Percentiles rank a stretch among this genome's conserved stretches.
These are phyloP conservation scores for Copidosoma floridanum DNA, from an alignment of 1,140 invertebrate species.

Conservation along the genomic window DNA sequence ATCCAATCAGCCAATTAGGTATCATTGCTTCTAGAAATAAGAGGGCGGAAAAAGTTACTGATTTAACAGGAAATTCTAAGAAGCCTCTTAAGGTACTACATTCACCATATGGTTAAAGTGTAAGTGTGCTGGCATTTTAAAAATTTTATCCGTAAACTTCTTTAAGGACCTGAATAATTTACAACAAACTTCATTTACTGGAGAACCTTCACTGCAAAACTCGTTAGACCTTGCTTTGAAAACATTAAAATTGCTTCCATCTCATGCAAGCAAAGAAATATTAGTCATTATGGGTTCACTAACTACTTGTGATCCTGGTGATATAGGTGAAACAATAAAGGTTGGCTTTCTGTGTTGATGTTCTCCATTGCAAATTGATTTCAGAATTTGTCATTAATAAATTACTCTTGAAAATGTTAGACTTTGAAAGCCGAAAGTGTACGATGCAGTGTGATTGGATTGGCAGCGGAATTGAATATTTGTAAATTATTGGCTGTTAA, in stretches of 20 bases:
- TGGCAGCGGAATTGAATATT: constrained; percentile 92
- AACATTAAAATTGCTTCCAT: constrained; percentile 84
- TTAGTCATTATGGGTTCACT: constrained; percentile 89
- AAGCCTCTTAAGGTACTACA: constrained; percentile 77
- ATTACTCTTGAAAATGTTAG: constrained; percentile 49
- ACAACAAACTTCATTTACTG: constrained; percentile 63
- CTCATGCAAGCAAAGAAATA: constrained; percentile 90
- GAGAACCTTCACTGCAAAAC: constrained; percentile 95
- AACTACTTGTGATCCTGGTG: constrained; percentile 94
- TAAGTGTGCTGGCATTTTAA: background rate
- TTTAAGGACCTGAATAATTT: constrained; percentile 52
- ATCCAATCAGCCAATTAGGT: constrained; percentile 96
- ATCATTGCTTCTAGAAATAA: constrained; percentile 91
- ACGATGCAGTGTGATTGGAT: constrained; percentile 89
- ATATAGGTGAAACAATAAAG: constrained; percentile 85
- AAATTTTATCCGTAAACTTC: too few species aligned
- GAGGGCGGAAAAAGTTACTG: constrained; percentile 87
- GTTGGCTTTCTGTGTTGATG: constrained; percentile 50
- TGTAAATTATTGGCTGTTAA: constrained; percentile 80
- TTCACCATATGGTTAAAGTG: too few species aligned
- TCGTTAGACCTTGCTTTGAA: constrained; percentile 84
- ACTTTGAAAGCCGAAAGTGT: constrained; percentile 71
- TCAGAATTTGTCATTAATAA: too few species aligned
- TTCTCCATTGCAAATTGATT: too few species aligned
- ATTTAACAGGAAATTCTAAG: constrained; percentile 81